phyloP scores from a whole-genome alignment of 2,797 vertebrate genomes.

The Peromyscus attwateri region DNA sequence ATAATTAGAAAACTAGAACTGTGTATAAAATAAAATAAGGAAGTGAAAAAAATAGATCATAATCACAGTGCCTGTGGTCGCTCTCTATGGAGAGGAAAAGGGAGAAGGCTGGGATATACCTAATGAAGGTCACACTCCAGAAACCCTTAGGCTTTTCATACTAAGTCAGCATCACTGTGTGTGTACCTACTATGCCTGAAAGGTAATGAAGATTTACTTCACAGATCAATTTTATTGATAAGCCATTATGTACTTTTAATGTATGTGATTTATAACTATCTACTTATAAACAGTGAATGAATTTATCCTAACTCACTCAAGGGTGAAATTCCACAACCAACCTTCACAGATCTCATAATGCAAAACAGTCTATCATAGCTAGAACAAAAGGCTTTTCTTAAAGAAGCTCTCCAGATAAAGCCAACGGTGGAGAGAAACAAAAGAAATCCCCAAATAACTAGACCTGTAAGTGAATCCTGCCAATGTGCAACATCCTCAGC shows the following conservation, averaged over 20 bases:
- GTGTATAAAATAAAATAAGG: constrained; percentile 68
- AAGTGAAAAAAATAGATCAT: constrained; percentile 71
- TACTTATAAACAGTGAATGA: constrained; percentile 34
- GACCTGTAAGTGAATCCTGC: neutral
- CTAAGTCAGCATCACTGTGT: neutral
- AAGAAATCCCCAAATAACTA: constrained; percentile 7
- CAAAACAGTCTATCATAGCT: neutral
- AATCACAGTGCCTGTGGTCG: constrained; percentile 43
- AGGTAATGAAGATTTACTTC: constrained; percentile 58
- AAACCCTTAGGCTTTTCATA: neutral
- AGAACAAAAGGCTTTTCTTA: constrained; percentile 37
- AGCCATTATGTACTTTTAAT: neutral
- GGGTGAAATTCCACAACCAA: constrained; percentile 50
- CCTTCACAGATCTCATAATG: neutral
- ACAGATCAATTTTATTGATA: constrained; percentile 35
- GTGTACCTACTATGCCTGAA: neutral
- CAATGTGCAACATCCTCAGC: neutral
- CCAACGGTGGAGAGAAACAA: neutral
- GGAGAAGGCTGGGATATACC: constrained; percentile 59
- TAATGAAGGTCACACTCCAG: constrained; percentile 38
- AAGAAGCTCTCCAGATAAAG: constrained; percentile 15
- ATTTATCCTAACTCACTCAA: constrained; percentile 17
- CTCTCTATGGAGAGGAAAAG: constrained; percentile 63
- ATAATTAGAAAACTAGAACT: constrained; percentile 78
- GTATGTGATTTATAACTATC: neutral